Evolutionary conservation across 1,140 invertebrate species (phyloP).

Genomic region (Panonychus citri): DNA sequence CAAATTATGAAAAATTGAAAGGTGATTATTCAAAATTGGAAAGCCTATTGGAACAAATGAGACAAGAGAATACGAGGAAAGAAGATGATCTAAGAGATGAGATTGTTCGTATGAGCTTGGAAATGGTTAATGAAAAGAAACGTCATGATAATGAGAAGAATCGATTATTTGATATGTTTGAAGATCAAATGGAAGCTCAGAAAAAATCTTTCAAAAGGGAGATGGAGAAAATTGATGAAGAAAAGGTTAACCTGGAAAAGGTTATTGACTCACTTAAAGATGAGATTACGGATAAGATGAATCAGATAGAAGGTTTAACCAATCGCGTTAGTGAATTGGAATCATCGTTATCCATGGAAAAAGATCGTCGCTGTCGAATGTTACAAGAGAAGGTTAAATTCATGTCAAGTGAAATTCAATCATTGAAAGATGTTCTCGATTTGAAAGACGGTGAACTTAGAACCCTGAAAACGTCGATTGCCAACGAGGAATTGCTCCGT

Average conservation of each 20-base stretch:
- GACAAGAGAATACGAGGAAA: neutral
- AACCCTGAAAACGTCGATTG: neutral
- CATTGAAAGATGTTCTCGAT: neutral
- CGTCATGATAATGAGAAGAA: neutral
- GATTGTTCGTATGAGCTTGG: neutral
- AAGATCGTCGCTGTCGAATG: neutral
- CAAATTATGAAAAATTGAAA: neutral
- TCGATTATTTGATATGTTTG: neutral
- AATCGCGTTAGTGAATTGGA: neutral
- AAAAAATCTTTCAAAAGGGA: neutral
- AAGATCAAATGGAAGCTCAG: neutral
- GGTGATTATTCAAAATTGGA: neutral
- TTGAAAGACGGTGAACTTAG: neutral
- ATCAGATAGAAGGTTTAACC: neutral
- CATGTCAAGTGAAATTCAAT: neutral
- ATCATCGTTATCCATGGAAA: neutral
- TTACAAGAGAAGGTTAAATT: neutral
- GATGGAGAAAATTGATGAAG: neutral
- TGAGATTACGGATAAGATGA: neutral
- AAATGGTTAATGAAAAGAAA: neutral
- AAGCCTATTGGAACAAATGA: neutral
- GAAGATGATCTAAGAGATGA: neutral
- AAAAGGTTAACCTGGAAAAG: neutral
- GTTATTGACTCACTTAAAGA: neutral
- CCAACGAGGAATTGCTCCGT: neutral